Evolutionary conservation across 2,113 vertebrate species (phyloP), one percentile per base, ranked within the genome.

Genomic region (Oceanodroma tethys): DNA sequence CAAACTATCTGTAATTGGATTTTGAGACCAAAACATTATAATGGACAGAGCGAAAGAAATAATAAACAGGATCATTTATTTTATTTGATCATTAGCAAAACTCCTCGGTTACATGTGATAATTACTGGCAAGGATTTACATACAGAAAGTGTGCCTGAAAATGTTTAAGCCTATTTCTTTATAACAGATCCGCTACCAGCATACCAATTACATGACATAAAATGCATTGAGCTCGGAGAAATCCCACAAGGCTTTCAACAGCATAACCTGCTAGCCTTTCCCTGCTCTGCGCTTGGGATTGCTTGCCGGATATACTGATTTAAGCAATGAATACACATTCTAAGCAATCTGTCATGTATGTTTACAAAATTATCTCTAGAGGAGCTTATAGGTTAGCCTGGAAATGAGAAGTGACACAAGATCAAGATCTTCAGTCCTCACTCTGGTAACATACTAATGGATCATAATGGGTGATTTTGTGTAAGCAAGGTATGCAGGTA

Each of bases 201-300:
- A 96, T 94, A 94, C 87, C 95, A 92, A 94, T 66, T 81, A 71
- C 40, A 43, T 93, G 82, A 93, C 88, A 86, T 58, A 86, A 80
- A 94, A 67, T 75, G 80, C 53, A 65, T 29, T 2, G 53, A 90
- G 85, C 81, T 86, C 1, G 2, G 81, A 94, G 88, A 81, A 96
- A 96, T 90, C 88, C 94, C 88, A 67, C 85, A 36, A 81, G 85
- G 88, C 52, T 95, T 95, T 95, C 92, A 89, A 36, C 91, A 92
- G 79, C 85, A 48, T 43, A 94, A 90, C 82, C 91, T 86, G 72
- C 62, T 22, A 86, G 78, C 89, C 72, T 80, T 75, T 36, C 84
- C n/a, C 43, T 62, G 66, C 73, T 66, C 86, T 38, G 32, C 30
- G 80, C 79, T 79, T 15, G 56, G 81, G 65, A 63, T n/a, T 58